Percentiles rank a stretch among this genome's conserved stretches.
These are phyloP conservation scores for Calephelis virginiensis DNA, from an alignment of 1,140 invertebrate species.

Conservation along the genomic window DNA sequence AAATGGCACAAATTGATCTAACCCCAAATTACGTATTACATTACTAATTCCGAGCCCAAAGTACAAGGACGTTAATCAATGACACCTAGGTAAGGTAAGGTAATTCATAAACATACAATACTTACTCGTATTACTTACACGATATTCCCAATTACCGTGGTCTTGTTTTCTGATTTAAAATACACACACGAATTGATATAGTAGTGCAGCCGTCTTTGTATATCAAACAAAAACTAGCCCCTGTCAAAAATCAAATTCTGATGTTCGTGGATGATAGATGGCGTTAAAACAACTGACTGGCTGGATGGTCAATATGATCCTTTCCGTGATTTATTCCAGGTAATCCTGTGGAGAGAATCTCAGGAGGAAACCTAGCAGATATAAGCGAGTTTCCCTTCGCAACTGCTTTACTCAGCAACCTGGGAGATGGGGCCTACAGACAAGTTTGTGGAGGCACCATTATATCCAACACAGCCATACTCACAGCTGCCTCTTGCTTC, in stretches of 20 bases:
- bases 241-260: no score
- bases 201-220: no score
- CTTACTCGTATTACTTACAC: no score
- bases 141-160: no score
- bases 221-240: no score
- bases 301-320: no score
- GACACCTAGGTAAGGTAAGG: no score
- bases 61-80: no score
- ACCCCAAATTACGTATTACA: not conserved
- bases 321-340: not conserved
- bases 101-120: not conserved
- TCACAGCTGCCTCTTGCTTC: slow-evolving; percentile 56
- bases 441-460: slow-evolving; percentile 53
- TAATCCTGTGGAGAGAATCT: slow-evolving; percentile 35
- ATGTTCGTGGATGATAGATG: no score
- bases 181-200: no score
- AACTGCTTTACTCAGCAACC: slow-evolving; percentile 38
- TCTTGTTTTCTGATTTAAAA: no score
- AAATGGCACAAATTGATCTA: not conserved
- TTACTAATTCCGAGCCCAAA: not conserved
- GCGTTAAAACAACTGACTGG: no score
- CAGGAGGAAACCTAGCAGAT: slow-evolving; percentile 32
- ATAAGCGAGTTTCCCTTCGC: slow-evolving; percentile 46
- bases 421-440: slow-evolving; percentile 26
- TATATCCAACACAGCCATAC: slow-evolving; percentile 41